These are phyloP conservation scores for Spheniscus humboldti DNA, from an alignment of 2,797 vertebrate genomes.

Conservation along the genomic window DNA sequence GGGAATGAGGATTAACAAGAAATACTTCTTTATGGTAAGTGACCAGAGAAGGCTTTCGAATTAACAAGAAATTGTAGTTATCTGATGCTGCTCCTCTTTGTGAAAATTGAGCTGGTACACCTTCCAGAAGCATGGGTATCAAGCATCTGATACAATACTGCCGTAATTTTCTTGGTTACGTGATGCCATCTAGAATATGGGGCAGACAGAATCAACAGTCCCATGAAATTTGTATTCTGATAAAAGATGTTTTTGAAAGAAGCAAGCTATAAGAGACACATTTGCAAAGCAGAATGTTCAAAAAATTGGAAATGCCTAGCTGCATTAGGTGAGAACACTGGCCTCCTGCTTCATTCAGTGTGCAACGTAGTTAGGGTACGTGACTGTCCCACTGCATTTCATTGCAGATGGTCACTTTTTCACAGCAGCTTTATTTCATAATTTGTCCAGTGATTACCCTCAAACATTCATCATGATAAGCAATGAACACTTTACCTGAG, in stretches of 20 bases:
- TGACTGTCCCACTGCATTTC: not conserved
- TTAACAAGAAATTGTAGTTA: not conserved
- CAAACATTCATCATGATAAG: not conserved
- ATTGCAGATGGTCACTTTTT: not conserved
- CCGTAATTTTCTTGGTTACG: not conserved
- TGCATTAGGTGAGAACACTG: not conserved
- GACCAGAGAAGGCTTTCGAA: not conserved
- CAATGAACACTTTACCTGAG: not conserved
- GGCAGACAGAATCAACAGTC: not conserved
- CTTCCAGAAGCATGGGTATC: not conserved
- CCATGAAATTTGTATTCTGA: not conserved
- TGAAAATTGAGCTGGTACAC: not conserved
- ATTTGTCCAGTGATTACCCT: not conserved
- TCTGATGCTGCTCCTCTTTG: not conserved
- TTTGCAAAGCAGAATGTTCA: not conserved
- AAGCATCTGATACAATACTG: not conserved
- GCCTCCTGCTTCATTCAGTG: not conserved
- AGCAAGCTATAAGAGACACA: not conserved
- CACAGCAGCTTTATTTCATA: not conserved
- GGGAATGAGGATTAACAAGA: not conserved
- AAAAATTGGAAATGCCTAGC: not conserved
- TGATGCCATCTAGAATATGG: not conserved
- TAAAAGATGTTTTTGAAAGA: not conserved
- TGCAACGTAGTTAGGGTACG: not conserved
- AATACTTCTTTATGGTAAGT: not conserved